These are phyloP conservation scores for Dasyornis broadbenti DNA, from an alignment of 2,113 vertebrate species.

Conservation along the genomic window DNA sequence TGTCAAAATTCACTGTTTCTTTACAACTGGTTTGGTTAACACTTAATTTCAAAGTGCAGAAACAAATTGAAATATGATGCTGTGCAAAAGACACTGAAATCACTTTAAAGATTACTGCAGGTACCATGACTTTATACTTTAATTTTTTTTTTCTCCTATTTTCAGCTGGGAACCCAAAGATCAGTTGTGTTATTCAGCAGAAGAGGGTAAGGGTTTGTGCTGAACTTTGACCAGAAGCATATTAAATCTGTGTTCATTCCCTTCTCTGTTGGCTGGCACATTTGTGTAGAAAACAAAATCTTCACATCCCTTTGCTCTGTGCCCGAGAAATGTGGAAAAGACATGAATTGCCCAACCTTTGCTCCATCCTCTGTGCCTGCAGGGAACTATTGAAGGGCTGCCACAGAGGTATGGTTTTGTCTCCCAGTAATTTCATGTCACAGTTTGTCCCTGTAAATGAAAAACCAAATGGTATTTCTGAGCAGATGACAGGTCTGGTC, in stretches of 20 bases:
- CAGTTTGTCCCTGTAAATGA: neutral
- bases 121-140: neutral
- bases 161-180: neutral
- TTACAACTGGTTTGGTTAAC: neutral
- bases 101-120: neutral
- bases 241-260: neutral
- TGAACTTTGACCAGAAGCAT: neutral
- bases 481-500: slow-evolving; percentile 1
- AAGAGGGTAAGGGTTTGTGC: neutral
- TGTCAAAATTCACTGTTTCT: neutral
- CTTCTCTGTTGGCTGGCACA: neutral
- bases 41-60: neutral
- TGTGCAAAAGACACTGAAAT: neutral
- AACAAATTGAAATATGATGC: neutral
- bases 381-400: neutral
- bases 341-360: neutral
- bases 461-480: neutral
- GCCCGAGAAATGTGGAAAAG: neutral
- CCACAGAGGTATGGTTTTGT: neutral
- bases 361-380: neutral
- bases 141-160: neutral
- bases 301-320: neutral
- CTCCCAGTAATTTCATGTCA: neutral
- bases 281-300: neutral
- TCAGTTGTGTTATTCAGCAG: neutral